phyloP scores from a whole-genome alignment of 1,140 invertebrate species.

The Vanessa tameamea region DNA sequence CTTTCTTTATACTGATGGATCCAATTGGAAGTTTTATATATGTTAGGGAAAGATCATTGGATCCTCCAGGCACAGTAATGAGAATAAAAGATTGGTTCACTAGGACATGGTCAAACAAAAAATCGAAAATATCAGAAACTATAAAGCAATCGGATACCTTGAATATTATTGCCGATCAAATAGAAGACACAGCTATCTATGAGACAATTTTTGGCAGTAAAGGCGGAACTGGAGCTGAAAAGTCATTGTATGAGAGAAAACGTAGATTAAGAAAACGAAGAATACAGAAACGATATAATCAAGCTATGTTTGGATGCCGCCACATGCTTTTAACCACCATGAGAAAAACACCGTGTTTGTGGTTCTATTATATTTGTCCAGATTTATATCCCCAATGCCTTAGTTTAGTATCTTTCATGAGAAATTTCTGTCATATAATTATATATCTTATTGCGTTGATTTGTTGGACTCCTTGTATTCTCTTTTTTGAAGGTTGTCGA shows the following conservation, averaged over 20 bases:
- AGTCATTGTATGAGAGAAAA: constrained; percentile 37
- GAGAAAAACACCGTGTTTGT: constrained; percentile 57
- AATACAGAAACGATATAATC: constrained; percentile 43
- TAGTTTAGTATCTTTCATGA: constrained; percentile 40
- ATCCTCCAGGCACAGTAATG: constrained; percentile 38
- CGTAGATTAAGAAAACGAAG: constrained; percentile 43
- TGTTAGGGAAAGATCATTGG: constrained; percentile 33
- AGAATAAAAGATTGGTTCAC: constrained; percentile 37
- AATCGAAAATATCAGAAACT: constrained; percentile 39
- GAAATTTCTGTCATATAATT: constrained; percentile 44
- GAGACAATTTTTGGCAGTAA: constrained; percentile 42
- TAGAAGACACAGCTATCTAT: constrained; percentile 45
- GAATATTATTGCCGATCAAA: constrained; percentile 47
- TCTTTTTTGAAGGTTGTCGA: constrained; percentile 50
- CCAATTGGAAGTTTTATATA: constrained; percentile 46
- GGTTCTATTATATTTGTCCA: constrained; percentile 59
- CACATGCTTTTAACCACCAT: constrained; percentile 54
- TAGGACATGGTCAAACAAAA: constrained; percentile 42
- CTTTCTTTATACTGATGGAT: constrained; percentile 38
- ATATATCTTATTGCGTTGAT: constrained; percentile 50
- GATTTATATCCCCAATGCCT: constrained; percentile 57
- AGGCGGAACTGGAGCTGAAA: constrained; percentile 48
- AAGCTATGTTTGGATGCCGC: constrained; percentile 50
- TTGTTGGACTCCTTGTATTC: constrained; percentile 62
- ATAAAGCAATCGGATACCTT: constrained; percentile 45